Evolutionary conservation across 1,140 invertebrate genomes (phyloP), one percentile per base, ranked within the genome.

Genomic region (Achroia grisella): DNA sequence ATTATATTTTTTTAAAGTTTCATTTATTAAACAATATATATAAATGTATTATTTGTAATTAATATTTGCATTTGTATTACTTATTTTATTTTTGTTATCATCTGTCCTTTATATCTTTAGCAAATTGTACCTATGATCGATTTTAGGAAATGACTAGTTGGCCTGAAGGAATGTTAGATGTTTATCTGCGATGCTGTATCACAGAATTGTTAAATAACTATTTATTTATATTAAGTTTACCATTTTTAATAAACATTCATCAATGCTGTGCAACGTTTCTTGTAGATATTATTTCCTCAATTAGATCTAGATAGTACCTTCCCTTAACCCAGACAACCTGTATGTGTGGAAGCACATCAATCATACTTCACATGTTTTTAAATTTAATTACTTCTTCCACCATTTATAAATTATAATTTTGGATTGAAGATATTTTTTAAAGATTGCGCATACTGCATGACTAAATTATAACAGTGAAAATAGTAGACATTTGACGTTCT

Each of bases 291-390:
- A 52, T 57, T 56, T 62, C 63, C 56, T 62, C 59, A 60, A 67
- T 66, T 67, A 62, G 56, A 60, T 63, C 60, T 60, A 49, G 41
- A 29, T 59, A 56, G 36, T 42, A 23, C 35, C 23, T 39, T 47
- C 43, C 31, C 28, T 35, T 23, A 28, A 52, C 49, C 31, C 9
- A 34, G 33, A 10, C 39, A 36, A 50, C 17, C 15, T 32, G 17
- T 15, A 8, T 35, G 9, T 14, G 33, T 37, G n/a, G n/a, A 39
- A 48, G 59, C 59, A 62, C 55, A 55, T 37, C 14, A 9, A 14
- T 33, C n/a, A 37, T 14, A 10, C 17, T 15, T 37, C 17, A 35
- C 33, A 8, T 35, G 6, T 37, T 17, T 37, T 9, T 2, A 12
- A 11, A 10, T 11, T 34, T 10, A 32, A 32, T 11, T 32, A 11